Conservation (phyloP, 2,797 vertebrate species). For the Petrocephalus sullivani region DNA sequence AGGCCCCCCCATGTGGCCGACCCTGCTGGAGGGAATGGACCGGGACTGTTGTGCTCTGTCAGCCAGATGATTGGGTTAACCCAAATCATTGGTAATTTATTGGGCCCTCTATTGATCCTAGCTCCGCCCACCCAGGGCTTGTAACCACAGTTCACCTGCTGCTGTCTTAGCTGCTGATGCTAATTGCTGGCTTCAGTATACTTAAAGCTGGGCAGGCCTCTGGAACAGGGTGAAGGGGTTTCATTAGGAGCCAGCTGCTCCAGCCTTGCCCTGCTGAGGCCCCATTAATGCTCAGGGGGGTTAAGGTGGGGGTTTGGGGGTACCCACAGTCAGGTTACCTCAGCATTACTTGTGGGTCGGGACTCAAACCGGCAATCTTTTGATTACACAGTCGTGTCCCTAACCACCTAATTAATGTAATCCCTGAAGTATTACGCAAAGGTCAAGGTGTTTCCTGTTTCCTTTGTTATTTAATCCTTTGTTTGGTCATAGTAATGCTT, state of each 20-base stretch:
- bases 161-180: neutral
- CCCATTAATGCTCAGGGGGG: no score
- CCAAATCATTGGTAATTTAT: neutral
- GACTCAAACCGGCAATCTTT: no score
- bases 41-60: neutral
- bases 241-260: neutral
- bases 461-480: neutral
- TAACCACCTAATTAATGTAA: neutral
- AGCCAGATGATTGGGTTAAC: neutral
- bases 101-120: neutral
- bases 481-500: neutral
- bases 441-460: neutral
- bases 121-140: neutral
- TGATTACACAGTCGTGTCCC: no score
- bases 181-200: neutral
- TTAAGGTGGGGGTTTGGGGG: neutral
- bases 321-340: neutral
- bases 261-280: neutral
- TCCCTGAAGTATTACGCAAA: neutral
- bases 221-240: neutral
- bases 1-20: neutral
- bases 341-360: no score
- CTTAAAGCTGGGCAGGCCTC: neutral
- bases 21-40: neutral
- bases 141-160: neutral